Percentiles rank a stretch among this genome's conserved stretches.
phyloP scores from a whole-genome alignment of 2,797 vertebrate species.

The Labroides dimidiatus region DNA sequence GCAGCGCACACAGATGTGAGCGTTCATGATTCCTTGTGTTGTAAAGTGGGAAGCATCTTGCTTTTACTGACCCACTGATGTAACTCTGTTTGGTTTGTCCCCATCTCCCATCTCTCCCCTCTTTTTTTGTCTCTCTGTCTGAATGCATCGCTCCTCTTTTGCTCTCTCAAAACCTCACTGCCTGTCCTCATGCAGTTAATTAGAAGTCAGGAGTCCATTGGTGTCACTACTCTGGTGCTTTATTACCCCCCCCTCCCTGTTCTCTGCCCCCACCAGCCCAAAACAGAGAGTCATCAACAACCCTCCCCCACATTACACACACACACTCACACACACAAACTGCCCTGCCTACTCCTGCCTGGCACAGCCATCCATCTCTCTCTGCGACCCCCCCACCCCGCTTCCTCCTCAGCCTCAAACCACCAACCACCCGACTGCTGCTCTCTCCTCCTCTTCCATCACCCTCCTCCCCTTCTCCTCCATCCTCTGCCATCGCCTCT shows the following conservation, averaged over 20 bases:
- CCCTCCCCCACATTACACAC: constrained; percentile 48
- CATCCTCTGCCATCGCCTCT: constrained; percentile 63
- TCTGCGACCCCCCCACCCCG: neutral
- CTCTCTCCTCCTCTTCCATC: constrained; percentile 63
- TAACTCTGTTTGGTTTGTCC: neutral
- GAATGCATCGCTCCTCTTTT: constrained; percentile 19
- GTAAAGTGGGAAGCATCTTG: constrained; percentile 13
- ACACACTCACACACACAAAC: constrained; percentile 31
- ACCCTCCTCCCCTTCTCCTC: constrained; percentile 27
- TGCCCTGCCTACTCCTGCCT: constrained; percentile 70
- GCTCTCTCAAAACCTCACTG: constrained; percentile 16
- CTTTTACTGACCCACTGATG: constrained; percentile 34
- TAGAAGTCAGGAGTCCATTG: constrained; percentile 77
- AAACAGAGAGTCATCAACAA: constrained; percentile 72
- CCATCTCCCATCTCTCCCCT: neutral
- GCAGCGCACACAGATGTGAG: constrained; percentile 15
- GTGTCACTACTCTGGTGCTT: constrained; percentile 75
- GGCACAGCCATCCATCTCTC: constrained; percentile 79
- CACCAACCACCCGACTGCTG: constrained; percentile 47
- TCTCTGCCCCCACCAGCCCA: constrained; percentile 25
- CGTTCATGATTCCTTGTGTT: constrained; percentile 9
- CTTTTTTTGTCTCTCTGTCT: constrained; percentile 22
- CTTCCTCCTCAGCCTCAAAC: constrained; percentile 10
- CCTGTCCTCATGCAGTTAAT: constrained; percentile 71
- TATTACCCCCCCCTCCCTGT: constrained; percentile 61